phyloP scores from a whole-genome alignment of 2,888 invertebrate genomes.

The Busseola fusca region DNA sequence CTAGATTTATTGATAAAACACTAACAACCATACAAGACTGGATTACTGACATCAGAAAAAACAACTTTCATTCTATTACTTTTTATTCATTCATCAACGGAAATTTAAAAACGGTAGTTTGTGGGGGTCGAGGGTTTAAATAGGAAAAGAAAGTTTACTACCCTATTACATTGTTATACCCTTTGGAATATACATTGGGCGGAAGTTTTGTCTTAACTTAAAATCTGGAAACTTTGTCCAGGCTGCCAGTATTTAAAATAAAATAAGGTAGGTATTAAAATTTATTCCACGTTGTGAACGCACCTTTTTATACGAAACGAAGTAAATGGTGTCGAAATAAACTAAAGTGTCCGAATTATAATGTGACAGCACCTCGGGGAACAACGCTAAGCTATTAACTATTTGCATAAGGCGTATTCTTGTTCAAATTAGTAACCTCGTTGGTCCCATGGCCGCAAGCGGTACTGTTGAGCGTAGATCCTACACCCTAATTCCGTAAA shows the following conservation, averaged over 20 bases:
- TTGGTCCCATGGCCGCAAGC: no score
- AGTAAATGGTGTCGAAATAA: slow-evolving; percentile 12
- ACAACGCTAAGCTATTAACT: slow-evolving; percentile 1
- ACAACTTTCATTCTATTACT: no score
- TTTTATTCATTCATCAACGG: no score
- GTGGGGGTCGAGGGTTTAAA: no score
- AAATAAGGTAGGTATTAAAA: not conserved
- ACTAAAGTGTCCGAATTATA: slow-evolving; percentile 42
- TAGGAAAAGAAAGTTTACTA: no score
- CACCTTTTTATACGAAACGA: slow-evolving; percentile 20
- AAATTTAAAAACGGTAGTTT: no score
- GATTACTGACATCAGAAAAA: no score
- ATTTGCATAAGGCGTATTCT: slow-evolving; percentile 38
- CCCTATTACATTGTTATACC: no score
- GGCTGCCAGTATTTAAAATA: not conserved
- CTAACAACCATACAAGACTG: no score
- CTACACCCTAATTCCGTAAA: not conserved
- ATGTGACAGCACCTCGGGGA: slow-evolving; percentile 42
- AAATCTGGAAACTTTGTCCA: not conserved
- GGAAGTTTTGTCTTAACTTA: not conserved
- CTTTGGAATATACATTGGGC: no score
- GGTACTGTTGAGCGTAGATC: not conserved
- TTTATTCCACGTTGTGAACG: slow-evolving; percentile 13
- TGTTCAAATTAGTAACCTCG: not conserved
- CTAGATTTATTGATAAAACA: no score